A percentile compares a stretch with the other conserved stretches of the same genome.
Evolutionary conservation across 2,113 vertebrate species (phyloP).

Genomic region (Pedionomus torquatus): DNA sequence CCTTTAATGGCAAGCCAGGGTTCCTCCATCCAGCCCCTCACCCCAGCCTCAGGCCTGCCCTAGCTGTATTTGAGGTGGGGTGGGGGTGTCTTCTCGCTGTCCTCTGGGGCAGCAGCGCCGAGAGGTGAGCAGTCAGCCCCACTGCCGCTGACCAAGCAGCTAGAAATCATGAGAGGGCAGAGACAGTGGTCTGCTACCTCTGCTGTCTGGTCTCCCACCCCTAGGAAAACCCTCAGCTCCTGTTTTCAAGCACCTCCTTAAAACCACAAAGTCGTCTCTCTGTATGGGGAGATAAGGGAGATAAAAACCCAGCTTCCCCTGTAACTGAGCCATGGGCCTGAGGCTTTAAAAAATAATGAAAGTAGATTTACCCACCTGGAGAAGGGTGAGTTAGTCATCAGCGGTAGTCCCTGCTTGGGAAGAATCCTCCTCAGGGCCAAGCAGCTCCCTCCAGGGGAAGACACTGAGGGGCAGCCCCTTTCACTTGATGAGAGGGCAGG

Average conservation of each 20-base stretch:
- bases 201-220: neutral
- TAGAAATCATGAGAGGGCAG: neutral
- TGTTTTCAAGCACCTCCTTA: neutral
- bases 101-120: neutral
- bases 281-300: neutral
- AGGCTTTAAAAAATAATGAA: neutral
- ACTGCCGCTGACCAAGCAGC: accelerated
- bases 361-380: neutral
- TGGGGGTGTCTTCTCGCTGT: neutral
- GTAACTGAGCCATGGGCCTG: neutral
- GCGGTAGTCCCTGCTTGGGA: neutral
- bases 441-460: neutral
- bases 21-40: neutral
- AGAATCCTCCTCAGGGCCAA: neutral
- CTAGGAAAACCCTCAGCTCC: neutral
- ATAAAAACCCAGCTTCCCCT: neutral
- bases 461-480: neutral
- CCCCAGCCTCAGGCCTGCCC: neutral
- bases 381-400: neutral
- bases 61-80: neutral
- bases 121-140: neutral
- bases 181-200: neutral
- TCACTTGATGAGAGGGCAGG: neutral
- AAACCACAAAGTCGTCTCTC: neutral
- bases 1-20: too few species aligned